Percentiles rank a stretch among this genome's conserved stretches.
Conservation (phyloP, 2,888 invertebrate genomes). For the Hipparchia sbordonii region DNA sequence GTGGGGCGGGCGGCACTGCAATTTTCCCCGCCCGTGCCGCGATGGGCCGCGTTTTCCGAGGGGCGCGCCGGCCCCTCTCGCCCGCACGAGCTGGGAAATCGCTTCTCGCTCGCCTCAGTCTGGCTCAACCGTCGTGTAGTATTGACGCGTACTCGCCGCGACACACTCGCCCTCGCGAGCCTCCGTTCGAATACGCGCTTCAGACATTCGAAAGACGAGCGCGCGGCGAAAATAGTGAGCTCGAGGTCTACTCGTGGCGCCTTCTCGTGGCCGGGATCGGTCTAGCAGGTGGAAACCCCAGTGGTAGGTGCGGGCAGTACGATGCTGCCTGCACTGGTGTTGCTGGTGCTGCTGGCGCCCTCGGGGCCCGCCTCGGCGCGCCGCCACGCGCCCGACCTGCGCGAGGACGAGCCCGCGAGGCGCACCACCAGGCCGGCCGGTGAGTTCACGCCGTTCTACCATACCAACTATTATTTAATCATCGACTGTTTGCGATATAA, state of each 20-base stretch:
- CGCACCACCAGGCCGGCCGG: constrained; percentile 86
- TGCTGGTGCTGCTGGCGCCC: constrained; percentile 69
- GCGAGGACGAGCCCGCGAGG: constrained; percentile 86
- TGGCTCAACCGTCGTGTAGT: constrained; percentile 75
- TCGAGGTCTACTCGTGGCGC: constrained; percentile 50
- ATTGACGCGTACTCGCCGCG: constrained; percentile 68
- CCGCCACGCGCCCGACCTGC: constrained; percentile 85
- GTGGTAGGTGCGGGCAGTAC: constrained; percentile 56
- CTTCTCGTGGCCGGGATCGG: constrained; percentile 56
- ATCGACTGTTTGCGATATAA: background rate
- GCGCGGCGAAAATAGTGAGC: constrained; percentile 77
- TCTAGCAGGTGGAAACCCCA: constrained; percentile 56
- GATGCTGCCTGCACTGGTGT: constrained; percentile 69
- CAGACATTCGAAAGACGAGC: constrained; percentile 56
- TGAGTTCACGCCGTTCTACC: constrained; percentile 66
- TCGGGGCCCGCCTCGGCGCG: constrained; percentile 67
- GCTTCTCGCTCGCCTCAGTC: constrained; percentile 75
- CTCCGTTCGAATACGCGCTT: constrained; percentile 52
- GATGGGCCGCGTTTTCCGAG: constrained; percentile 72
- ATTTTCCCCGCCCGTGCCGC: constrained; percentile 75
- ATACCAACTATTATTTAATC: background rate
- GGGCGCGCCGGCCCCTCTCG: constrained; percentile 74
- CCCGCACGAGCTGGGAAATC: constrained; percentile 73
- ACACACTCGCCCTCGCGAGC: constrained; percentile 65
- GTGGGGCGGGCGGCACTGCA: constrained; percentile 56